Base-by-base conservation (phyloP, 2,888 invertebrate species). In the Thera obeliscata region DNA sequence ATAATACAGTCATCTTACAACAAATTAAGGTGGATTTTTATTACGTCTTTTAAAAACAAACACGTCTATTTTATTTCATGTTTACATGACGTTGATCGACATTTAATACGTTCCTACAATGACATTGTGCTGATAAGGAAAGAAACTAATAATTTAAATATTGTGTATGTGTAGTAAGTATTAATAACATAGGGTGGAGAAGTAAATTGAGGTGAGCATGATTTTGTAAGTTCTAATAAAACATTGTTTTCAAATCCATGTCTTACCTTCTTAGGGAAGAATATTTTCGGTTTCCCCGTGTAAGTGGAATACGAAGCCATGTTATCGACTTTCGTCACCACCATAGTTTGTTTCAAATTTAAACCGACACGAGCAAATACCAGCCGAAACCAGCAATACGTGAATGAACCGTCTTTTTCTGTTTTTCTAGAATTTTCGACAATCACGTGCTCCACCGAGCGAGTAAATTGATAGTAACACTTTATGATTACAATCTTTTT, bases 261-360 rank as follows among this genome's bases (percentile, higher is more conserved):
- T 43, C 90, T 90, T 87, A 92, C 93, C 93, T 93, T 93, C 90
- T 93, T 92, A 76, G 92, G 93, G 79, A 90, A 93, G 85, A 93
- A 91, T 72, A 92, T 91, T 87, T 93, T 93, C 74, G 93, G 93
- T 91, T 91, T 92, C 87, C 93, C 93, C 79, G 92, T 90, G 78
- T 89, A 93, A 74, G 93, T 88, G 81, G 92, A 88, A 79, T 92
- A 93, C 79, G 92, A 92, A 82, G 93, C 90, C 93, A 93, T 93
- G 75, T 93, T 93, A 86, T 93, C 91, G 86, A 93, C 83, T 88
- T 89, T 91, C 76, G 89, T 87, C 83, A 93, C 88, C 88, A 93
- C 93, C 93, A 93, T 93, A 93, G 90, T 93, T 93, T 82, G 86
- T 81, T 81, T 77, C 83, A 88, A 77, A 87, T 86, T 85, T 81